Evolutionary conservation across 2,888 invertebrate species (phyloP), one percentile per base, ranked within the genome.

Genomic region (Parnassius orleans): DNA sequence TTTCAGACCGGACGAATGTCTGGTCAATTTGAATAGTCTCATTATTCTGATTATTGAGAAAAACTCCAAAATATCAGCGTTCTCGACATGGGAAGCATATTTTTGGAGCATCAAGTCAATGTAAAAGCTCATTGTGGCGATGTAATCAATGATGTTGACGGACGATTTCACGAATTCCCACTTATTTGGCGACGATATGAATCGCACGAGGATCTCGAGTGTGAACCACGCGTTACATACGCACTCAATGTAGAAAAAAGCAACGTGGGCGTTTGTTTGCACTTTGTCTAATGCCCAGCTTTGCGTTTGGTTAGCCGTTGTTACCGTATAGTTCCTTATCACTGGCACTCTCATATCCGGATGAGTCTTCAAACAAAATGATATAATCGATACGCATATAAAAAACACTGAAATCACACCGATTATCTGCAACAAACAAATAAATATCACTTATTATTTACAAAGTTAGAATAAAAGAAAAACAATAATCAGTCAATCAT

Each of bases 161-260:
- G 98, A 98, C 81, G 95, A 97, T 86, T 96, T 97, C 86, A 99
- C 94, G 92, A 99, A 99, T 81, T 96, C 96, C 86, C 97, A 96
- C 87, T 98, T 98, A 83, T 96, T 97, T 44, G 98, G 98, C 71
- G 97, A 96, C 59, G 98, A 97, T 77, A 98, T 95, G 92, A 99
- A 98, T 68, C 98, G 94, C 66, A 96, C 93, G 77, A 98, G 93
- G 84, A 99, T 98, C 87, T 99, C 99, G 79, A 99, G 94, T 46
- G 99, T 99, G 92, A 99, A 99, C 99, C 99, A 99, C 67, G 99
- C 97, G 90, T 99, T 99, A 92, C 99, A 99, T 72, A 98, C 95
- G 92, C 98, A 98, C 92, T 99, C 99, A 81, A 99, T 97, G 93
- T 98, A 99, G 93, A 98, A 98, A 93, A 99, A 99, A 77, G 98